Base-by-base conservation (phyloP, 1,140 invertebrate species). In the Drosophila hydei region DNA sequence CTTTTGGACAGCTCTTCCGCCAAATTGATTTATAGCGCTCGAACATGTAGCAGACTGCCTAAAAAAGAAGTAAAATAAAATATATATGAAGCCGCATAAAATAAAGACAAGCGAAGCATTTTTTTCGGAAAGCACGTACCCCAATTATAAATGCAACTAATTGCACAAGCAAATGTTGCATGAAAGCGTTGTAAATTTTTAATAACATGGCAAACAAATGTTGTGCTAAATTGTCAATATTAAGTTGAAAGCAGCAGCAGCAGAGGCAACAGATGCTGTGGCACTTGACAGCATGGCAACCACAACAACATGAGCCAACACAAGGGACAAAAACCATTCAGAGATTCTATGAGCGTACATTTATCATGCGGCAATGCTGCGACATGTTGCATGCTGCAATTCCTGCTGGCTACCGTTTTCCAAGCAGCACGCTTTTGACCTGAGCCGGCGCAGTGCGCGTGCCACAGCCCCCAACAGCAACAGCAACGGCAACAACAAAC, bases 221-320 rank as follows among this genome's bases (percentile, higher is more conserved):
- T 87, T 85, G 81, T 87, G 81, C 77, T 87, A 87, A 87, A 87
- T 87, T 87, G 81, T 87, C 81, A 87, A 87, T 77, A 87, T 87
- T 88, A 85, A 43, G 12, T 11, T 14, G 16, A 56, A n/a, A 16
- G 62, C 64, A 55, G 9, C 42, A 9, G 64, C 58, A 40, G 52
- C 50, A 18, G 43, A 7, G 16, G 21, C 8, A 12, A 16, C 21
- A 21, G 43, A 19, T 8, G 36, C 21, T 40, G 23, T 38, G 27
- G 19, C 60, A 50, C 51, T 64, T 64, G 61, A 55, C 51, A 52
- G 48, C 12, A 14, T 19, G 16, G 48, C 48, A 23, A 27, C 38
- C 21, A 6, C 30, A 60, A 18, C 36, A 21, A 3, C 40, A 50
- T 51, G 8, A 30, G 38, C 47, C 21, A 23, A 36, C 50, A 12